phyloP scores from a whole-genome alignment of 2,888 invertebrate genomes.

The Octodonta nipae region DNA sequence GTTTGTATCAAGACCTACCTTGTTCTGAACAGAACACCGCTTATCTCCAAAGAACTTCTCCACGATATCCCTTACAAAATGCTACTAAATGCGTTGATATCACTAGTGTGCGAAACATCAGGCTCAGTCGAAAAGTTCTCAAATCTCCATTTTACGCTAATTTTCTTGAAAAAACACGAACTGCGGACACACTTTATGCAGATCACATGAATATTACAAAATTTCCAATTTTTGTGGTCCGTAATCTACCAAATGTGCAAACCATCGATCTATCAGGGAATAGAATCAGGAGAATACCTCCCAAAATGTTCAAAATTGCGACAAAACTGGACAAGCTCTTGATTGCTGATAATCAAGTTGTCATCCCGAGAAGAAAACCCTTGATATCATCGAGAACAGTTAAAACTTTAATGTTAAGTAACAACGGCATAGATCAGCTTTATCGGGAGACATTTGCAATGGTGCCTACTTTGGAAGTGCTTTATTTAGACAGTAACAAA shows the following conservation, averaged over 20 bases:
- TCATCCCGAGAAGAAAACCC: constrained; percentile 20
- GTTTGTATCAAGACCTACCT: constrained; percentile 25
- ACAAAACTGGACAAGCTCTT: constrained; percentile 23
- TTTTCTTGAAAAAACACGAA: constrained; percentile 11
- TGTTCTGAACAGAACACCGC: constrained; percentile 28
- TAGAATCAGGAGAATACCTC: constrained; percentile 21
- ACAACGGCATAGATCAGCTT: constrained; percentile 23
- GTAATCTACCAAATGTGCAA: constrained; percentile 21
- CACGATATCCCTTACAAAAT: constrained; percentile 15
- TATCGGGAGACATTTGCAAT: constrained; percentile 21
- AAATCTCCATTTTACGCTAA: constrained; percentile 9
- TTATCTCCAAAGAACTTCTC: constrained; percentile 17
- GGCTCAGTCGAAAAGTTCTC: constrained; percentile 7
- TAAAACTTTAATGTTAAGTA: constrained; percentile 25
- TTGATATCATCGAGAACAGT: constrained; percentile 23
- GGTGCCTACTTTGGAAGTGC: constrained; percentile 21
- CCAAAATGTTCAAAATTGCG: constrained; percentile 16
- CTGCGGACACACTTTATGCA: constrained; percentile 25
- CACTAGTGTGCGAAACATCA: constrained; percentile 18
- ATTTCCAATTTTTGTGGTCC: constrained; percentile 14
- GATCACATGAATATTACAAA: constrained; percentile 24
- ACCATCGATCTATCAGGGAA: constrained; percentile 29
- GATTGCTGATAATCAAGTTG: constrained; percentile 16
- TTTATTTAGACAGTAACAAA: constrained; percentile 28
- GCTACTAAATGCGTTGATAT: constrained; percentile 25